Percentiles rank a stretch among this genome's conserved stretches.
These are phyloP conservation scores for Epizoanthus fatuus DNA, from an alignment of 92 coral and sea anemone species.

Conservation along the genomic window DNA sequence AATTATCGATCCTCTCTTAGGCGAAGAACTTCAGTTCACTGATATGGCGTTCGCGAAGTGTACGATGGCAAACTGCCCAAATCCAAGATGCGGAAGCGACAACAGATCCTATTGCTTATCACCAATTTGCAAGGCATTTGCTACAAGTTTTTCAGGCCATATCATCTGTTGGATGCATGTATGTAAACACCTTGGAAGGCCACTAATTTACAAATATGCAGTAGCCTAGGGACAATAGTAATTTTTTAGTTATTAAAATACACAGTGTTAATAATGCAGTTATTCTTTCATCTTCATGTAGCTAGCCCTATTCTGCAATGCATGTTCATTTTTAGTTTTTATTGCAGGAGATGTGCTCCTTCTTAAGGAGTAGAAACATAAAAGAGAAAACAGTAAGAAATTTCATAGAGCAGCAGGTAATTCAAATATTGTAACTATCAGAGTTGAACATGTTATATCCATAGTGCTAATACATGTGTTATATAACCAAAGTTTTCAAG, in stretches of 20 bases:
- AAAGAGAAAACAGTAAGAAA: slow-evolving; percentile 34
- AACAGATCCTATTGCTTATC: too few relatives aligned
- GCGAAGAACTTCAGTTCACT: too few relatives aligned
- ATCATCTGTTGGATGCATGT: not conserved
- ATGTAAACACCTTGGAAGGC: not conserved
- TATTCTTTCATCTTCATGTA: not conserved
- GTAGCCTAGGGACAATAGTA: not conserved
- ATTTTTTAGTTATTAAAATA: not conserved
- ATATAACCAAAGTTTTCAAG: not conserved
- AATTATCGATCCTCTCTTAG: too few relatives aligned
- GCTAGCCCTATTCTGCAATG: not conserved
- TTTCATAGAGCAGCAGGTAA: slow-evolving; percentile 38
- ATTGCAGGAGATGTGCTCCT: slow-evolving; percentile 47
- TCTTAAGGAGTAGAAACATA: slow-evolving; percentile 36
- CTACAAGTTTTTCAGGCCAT: not conserved
- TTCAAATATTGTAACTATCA: slow-evolving; percentile 4
- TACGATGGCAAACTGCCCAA: too few relatives aligned
- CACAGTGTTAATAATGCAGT: not conserved
- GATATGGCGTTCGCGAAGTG: too few relatives aligned
- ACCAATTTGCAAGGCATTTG: not conserved
- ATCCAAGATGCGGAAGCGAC: too few relatives aligned
- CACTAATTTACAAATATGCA: not conserved
- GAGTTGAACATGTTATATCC: not conserved
- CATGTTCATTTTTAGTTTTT: slow-evolving; percentile 24
- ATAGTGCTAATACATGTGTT: not conserved